Evolutionary conservation across 2,888 invertebrate species (phyloP).

Genomic region (Netelia virgata): DNA sequence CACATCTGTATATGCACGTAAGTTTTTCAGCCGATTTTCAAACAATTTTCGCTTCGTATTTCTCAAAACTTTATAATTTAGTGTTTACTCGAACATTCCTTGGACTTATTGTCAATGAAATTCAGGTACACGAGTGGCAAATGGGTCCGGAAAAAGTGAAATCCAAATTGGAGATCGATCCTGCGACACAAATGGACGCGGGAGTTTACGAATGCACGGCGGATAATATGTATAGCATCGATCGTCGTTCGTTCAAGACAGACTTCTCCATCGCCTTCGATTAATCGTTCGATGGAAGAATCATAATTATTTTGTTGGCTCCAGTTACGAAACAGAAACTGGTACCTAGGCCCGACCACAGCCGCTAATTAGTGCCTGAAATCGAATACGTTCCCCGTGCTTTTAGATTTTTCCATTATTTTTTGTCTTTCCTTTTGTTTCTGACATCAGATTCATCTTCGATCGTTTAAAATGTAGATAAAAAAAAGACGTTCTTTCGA

Average conservation of each 20-base stretch:
- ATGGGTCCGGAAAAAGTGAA: conserved; percentile 93
- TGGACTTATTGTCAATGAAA: conserved; percentile 49
- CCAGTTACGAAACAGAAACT: background rate
- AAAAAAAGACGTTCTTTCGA: background rate
- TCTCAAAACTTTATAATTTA: background rate
- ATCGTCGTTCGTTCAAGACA: conserved; percentile 95
- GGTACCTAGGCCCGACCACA: too few species aligned
- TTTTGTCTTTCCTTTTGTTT: background rate
- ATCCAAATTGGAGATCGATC: conserved; percentile 97
- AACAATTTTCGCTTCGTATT: background rate
- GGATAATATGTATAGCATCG: conserved; percentile 97
- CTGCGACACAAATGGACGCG: conserved; percentile 98
- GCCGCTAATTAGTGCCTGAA: too few species aligned
- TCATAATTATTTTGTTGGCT: conserved; percentile 16
- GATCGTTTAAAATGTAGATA: conserved; percentile 1
- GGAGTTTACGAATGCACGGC: conserved; percentile 98
- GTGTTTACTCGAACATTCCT: background rate
- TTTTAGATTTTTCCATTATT: too few species aligned
- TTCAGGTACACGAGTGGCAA: conserved; percentile 95
- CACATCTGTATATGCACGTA: conserved; percentile 95
- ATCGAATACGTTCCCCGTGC: too few species aligned
- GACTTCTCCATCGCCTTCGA: conserved; percentile 97
- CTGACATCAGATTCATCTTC: conserved; percentile 17
- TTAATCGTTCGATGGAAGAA: conserved; percentile 83
- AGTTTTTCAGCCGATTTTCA: conserved; percentile 80